Evolutionary conservation across 2,888 invertebrate genomes (phyloP).

Genomic region (Geotrupes spiniger): DNA sequence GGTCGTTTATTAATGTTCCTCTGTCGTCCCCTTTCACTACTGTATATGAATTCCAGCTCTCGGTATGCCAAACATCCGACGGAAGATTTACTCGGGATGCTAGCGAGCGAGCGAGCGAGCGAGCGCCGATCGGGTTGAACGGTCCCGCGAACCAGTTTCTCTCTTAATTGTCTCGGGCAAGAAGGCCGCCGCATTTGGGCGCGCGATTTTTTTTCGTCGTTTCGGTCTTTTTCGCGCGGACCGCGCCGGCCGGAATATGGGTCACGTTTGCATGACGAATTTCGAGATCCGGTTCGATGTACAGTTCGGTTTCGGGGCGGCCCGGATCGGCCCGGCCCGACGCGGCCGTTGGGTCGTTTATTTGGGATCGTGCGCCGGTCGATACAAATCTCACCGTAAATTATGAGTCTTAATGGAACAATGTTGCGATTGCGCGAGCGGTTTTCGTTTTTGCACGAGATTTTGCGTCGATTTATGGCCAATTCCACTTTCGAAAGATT

Average conservation of each 20-base stretch:
- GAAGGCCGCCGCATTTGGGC: slow-evolving; percentile 5
- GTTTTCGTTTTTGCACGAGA: no score
- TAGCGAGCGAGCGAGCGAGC: slow-evolving; percentile 5
- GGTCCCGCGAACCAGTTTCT: slow-evolving; percentile 20
- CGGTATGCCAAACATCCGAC: slow-evolving; percentile 30
- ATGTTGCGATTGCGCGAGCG: no score
- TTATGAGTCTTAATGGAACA: no score
- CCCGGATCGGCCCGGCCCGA: no score
- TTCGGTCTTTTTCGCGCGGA: not conserved
- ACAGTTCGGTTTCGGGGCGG: no score
- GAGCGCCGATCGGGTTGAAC: slow-evolving; percentile 16
- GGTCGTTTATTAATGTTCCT: slow-evolving; percentile 30
- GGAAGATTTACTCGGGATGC: slow-evolving; percentile 25
- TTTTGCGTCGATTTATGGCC: no score
- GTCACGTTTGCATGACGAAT: not conserved
- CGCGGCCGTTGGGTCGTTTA: no score
- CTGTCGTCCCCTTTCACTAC: slow-evolving; percentile 30
- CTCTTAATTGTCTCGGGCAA: slow-evolving; percentile 16
- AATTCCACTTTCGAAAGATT: no score
- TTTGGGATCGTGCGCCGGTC: no score
- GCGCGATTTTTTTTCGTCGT: slow-evolving; percentile 3
- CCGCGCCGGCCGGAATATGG: not conserved
- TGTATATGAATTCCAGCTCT: slow-evolving; percentile 28
- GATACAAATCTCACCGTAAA: no score
- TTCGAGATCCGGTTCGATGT: slow-evolving; percentile 1